Conservation (phyloP, 2,113 vertebrate genomes). For the Gadus chalcogrammus region DNA sequence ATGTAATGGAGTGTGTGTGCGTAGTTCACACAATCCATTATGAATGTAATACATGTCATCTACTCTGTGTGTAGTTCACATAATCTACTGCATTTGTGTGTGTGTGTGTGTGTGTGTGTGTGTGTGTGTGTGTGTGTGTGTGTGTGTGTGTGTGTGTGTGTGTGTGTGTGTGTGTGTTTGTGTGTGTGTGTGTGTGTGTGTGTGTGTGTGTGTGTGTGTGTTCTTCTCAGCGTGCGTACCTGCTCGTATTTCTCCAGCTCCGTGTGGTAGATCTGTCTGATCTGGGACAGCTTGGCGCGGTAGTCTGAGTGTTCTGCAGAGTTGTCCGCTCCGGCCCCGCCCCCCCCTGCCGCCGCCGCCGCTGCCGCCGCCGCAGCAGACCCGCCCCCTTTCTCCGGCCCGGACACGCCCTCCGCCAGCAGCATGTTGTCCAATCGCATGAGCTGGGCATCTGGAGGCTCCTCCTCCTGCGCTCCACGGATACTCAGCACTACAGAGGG, state of each 20-base stretch:
- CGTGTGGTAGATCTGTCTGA: slow-evolving; percentile 98
- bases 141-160: no score
- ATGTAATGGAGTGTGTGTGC: no score
- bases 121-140: not conserved
- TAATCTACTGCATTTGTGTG: no score
- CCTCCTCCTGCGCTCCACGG: slow-evolving; percentile 94
- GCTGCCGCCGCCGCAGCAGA: slow-evolving; percentile 87
- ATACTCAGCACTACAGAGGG: slow-evolving; percentile 89
- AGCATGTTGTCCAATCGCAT: slow-evolving; percentile 99
- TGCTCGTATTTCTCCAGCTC: slow-evolving; percentile 99
- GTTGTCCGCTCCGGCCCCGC: slow-evolving; percentile 86
- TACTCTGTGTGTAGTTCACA: no score
- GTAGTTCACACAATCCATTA: no score
- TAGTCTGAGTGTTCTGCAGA: slow-evolving; percentile 95
- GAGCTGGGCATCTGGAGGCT: slow-evolving; percentile 93
- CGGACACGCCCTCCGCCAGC: slow-evolving; percentile 91
- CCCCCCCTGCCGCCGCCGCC: slow-evolving; percentile 83
- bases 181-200: not conserved
- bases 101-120: no score
- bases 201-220: not conserved
- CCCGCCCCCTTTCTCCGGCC: slow-evolving; percentile 91
- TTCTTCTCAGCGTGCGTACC: slow-evolving; percentile 64
- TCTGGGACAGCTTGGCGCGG: slow-evolving; percentile 94
- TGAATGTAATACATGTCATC: no score
- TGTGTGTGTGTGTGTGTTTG: not conserved